Evolutionary conservation across 2,113 vertebrate species (phyloP), one percentile per base, ranked within the genome.

Genomic region (Melanerpes aurifrons): DNA sequence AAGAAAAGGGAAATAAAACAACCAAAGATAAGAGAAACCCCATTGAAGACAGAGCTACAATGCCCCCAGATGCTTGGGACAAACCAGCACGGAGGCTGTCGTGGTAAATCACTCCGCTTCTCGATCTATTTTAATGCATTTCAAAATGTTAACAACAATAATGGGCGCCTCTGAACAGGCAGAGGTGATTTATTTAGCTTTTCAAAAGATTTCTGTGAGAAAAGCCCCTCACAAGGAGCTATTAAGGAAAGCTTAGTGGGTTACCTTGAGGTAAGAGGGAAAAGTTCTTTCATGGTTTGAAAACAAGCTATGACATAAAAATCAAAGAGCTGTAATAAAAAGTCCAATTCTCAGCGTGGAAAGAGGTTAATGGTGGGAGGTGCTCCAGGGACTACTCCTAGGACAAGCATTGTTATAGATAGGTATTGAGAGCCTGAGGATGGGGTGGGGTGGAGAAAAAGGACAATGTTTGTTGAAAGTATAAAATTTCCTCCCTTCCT

Each of bases 171-270:
- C 67, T 80, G 92, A 86, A 91, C 45, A 62, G 71, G 72, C 40
- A 74, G 75, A 76, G 62, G 70, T 1, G 35, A 90, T 92, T 94
- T 94, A 91, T 96, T 97, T 90, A 90, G 87, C n/a, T 82, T 86
- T 94, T 93, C 93, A 91, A 91, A 93, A 91, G 92, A 43, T 26
- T 87, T 86, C 40, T 95, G 82, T 68, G 58, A 91, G 70, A 90
- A 2, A 56, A 90, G 53, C 61, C 67, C 67, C 82, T 92, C 86
- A 74, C 54, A 90, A 96, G 84, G 86, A 95, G 89, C 74, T 95
- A 85, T 92, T 96, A 95, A 91, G 58, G 79, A 91, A 92, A 94
- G 50, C 93, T 86, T 96, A 77, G 92, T 92, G 90, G 90, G 93
- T 93, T 94, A 93, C 84, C 82, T 90, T 76, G 53, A 92, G 32